Evolutionary conservation across 2,888 invertebrate species (phyloP).

Genomic region (Mayetiola destructor): DNA sequence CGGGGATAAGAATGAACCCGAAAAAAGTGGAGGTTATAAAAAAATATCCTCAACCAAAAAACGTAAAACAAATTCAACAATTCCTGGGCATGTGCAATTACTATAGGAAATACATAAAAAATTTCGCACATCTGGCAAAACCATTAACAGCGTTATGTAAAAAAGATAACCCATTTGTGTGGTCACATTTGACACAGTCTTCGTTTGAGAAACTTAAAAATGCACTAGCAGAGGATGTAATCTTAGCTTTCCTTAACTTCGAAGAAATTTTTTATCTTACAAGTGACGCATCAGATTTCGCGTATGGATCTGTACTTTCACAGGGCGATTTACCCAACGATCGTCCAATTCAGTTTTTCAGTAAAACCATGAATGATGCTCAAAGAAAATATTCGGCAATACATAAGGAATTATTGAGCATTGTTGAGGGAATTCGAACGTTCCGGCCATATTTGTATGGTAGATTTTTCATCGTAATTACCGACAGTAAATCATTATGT

Average conservation of each 20-base stretch:
- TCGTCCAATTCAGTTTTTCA: slow-evolving; percentile 23
- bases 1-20: slow-evolving; percentile 23
- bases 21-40: slow-evolving; percentile 22
- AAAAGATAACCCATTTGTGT: slow-evolving; percentile 5
- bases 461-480: slow-evolving; percentile 22
- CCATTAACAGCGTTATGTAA: not conserved
- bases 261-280: slow-evolving; percentile 22
- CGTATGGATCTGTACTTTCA: slow-evolving; percentile 22
- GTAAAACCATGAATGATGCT: slow-evolving; percentile 22
- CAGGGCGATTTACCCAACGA: slow-evolving; percentile 19
- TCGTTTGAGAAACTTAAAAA: slow-evolving; percentile 15
- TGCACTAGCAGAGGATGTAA: not conserved
- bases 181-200: slow-evolving; percentile 3
- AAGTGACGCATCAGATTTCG: slow-evolving; percentile 23
- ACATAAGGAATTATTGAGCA: slow-evolving; percentile 23
- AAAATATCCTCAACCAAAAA: slow-evolving; percentile 21
- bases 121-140: slow-evolving; percentile 14
- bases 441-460: slow-evolving; percentile 25
- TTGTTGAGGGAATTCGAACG: slow-evolving; percentile 22
- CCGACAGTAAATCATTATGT: slow-evolving; percentile 24
- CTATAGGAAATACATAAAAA: slow-evolving; percentile 23
- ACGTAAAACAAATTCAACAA: slow-evolving; percentile 21
- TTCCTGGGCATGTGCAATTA: slow-evolving; percentile 24
- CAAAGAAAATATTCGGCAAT: slow-evolving; percentile 23
- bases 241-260: slow-evolving; percentile 24